Conservation (phyloP, 2,888 invertebrate genomes). For the Tachina lurida region DNA sequence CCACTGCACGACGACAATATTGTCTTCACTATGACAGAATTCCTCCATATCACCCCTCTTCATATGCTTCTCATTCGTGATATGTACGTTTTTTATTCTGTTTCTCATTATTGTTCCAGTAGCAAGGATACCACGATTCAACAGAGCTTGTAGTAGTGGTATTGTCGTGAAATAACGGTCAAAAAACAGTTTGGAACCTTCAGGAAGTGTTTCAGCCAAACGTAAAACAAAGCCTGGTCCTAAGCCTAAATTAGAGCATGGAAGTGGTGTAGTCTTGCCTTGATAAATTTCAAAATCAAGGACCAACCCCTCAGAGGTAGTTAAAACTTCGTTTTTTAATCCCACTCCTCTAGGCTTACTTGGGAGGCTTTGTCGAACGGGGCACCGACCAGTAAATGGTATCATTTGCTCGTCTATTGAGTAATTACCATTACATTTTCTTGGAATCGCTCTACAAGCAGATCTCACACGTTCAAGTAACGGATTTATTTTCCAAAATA, state of each 20-base stretch:
- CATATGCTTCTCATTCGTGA: slow-evolving; percentile 49
- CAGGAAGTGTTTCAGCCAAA: slow-evolving; percentile 57
- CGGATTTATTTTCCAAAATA: too few relatives aligned
- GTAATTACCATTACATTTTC: slow-evolving; percentile 55
- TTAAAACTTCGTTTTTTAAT: too few relatives aligned
- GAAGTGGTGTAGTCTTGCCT: slow-evolving; percentile 49
- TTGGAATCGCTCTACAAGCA: slow-evolving; percentile 48
- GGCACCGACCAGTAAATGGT: slow-evolving; percentile 52
- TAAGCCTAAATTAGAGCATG: slow-evolving; percentile 42
- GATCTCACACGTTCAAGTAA: too few relatives aligned
- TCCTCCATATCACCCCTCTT: slow-evolving; percentile 54
- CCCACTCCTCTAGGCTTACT: slow-evolving; percentile 59
- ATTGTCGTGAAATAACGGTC: slow-evolving; percentile 58
- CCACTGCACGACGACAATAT: slow-evolving; percentile 51
- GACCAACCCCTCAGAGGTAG: slow-evolving; percentile 44
- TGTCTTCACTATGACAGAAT: slow-evolving; percentile 38
- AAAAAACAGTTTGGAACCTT: slow-evolving; percentile 47
- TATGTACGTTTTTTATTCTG: slow-evolving; percentile 27
- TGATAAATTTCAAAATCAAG: slow-evolving; percentile 54
- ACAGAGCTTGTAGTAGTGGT: slow-evolving; percentile 50
- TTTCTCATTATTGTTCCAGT: slow-evolving; percentile 62
- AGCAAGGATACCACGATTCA: slow-evolving; percentile 52
- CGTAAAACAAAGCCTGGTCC: slow-evolving; percentile 62
- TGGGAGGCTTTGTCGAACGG: slow-evolving; percentile 52
- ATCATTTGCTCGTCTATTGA: slow-evolving; percentile 43